A percentile compares a stretch with the other conserved stretches of the same genome.
These are phyloP conservation scores for Cnemophilus loriae DNA, from an alignment of 2,113 vertebrate species.

Conservation along the genomic window DNA sequence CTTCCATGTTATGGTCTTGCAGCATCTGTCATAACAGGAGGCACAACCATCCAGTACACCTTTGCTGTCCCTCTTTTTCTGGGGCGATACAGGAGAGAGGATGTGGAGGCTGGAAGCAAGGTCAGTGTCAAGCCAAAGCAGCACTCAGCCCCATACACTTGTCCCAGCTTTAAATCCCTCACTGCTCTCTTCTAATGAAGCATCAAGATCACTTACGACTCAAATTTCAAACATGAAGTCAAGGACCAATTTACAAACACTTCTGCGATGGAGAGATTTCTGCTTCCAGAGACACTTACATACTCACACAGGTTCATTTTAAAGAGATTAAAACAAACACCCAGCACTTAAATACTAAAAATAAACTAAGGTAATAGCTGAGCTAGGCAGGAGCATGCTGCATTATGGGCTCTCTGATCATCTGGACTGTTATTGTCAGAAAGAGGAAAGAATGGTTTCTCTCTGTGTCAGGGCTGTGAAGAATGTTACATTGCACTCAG, in stretches of 20 bases:
- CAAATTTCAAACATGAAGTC: not conserved
- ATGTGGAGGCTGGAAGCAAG: not conserved
- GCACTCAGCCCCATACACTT: not conserved
- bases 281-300: not conserved
- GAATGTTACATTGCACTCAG: not conserved
- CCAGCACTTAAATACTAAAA: not conserved
- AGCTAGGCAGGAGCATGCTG: not conserved
- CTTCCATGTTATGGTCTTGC: not conserved
- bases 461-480: not conserved
- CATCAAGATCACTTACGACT: not conserved
- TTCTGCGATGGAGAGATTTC: not conserved
- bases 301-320: not conserved
- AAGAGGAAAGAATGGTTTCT: not conserved
- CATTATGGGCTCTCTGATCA: rapidly evolving
- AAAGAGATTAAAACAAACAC: not conserved
- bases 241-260: not conserved
- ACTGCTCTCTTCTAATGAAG: not conserved
- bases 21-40: not conserved
- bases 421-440: not conserved
- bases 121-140: not conserved
- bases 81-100: not conserved
- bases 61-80: not conserved
- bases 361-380: not conserved
- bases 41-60: rapidly evolving
- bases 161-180: not conserved